Evolutionary conservation across 2,888 invertebrate genomes (phyloP).

Genomic region (Acronicta alni): DNA sequence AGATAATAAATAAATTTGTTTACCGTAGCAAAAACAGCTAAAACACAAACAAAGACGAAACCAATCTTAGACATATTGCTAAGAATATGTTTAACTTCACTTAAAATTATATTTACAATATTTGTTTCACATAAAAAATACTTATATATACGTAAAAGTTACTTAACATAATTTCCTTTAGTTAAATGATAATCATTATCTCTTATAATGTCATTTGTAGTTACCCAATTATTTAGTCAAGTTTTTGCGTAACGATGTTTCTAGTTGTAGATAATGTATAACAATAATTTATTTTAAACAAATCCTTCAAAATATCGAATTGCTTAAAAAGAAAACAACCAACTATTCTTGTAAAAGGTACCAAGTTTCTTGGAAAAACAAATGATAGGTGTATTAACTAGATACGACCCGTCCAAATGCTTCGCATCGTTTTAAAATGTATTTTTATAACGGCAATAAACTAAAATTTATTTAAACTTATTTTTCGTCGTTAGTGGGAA

Average conservation of each 20-base stretch:
- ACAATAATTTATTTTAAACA: no score
- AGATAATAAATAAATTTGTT: no score
- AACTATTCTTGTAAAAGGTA: no score
- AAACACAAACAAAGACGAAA: slow-evolving; percentile 23
- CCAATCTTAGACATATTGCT: slow-evolving; percentile 44
- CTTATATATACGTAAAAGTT: slow-evolving; percentile 54
- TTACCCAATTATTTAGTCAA: slow-evolving; percentile 22
- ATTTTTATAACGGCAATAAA: no score
- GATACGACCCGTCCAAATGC: no score
- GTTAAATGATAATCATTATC: slow-evolving; percentile 35
- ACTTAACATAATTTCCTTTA: slow-evolving; percentile 41
- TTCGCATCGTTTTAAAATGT: no score
- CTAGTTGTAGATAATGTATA: not conserved
- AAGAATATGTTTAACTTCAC: slow-evolving; percentile 22
- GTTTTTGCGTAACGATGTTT: slow-evolving; percentile 33
- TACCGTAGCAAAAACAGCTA: slow-evolving; percentile 39
- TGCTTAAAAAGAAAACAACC: no score
- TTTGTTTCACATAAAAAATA: slow-evolving; percentile 27
- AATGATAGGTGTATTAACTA: no score
- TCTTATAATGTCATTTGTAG: slow-evolving; percentile 13
- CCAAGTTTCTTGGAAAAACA: no score
- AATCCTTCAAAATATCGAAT: no score
- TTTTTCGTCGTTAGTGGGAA: no score
- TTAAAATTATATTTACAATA: slow-evolving; percentile 54
- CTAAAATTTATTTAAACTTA: no score